A percentile compares a stretch with the other conserved stretches of the same genome.
phyloP scores from a whole-genome alignment of 2,797 vertebrate species.

The Leptoclinus maculatus region DNA sequence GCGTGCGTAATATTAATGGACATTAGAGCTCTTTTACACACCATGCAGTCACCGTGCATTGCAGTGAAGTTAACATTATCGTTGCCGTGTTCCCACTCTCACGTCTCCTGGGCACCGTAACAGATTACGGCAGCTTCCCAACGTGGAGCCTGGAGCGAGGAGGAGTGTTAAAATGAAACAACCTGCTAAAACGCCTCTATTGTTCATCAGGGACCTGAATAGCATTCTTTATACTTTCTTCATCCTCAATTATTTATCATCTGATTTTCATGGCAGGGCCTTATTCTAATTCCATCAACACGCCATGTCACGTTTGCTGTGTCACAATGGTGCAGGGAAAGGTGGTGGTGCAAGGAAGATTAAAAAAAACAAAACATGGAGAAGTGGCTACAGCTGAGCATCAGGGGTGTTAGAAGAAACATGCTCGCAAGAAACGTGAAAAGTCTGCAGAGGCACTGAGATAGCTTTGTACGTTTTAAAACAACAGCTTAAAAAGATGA shows the following conservation, averaged over 20 bases:
- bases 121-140: conserved; percentile 24
- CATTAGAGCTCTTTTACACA: conserved; percentile 33
- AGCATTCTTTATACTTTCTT: conserved; percentile 56
- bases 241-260: conserved; percentile 67
- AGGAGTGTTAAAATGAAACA: conserved; percentile 3
- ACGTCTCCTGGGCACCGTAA: conserved; percentile 18
- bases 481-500: conserved; percentile 1
- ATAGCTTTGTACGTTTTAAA: conserved; percentile 4
- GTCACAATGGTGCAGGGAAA: conserved; percentile 36
- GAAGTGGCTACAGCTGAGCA: conserved; percentile 30
- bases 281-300: conserved; percentile 51
- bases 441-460: conserved; percentile 8
- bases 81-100: conserved; percentile 24
- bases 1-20: conserved; percentile 68
- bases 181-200: conserved; percentile 18
- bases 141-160: conserved; percentile 21
- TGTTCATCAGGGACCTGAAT: conserved; percentile 28
- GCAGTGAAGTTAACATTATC: conserved; percentile 14
- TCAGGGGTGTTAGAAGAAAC: conserved; percentile 9
- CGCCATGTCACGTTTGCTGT: conserved; percentile 41
- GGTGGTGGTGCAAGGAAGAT: conserved; percentile 21
- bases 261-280: conserved; percentile 42
- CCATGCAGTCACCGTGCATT: conserved; percentile 18
- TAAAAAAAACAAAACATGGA: background rate
- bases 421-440: conserved; percentile 34